Percentiles rank a stretch among this genome's conserved stretches.
These are phyloP conservation scores for Mythimna albipuncta DNA, from an alignment of 2,888 invertebrate genomes.

Conservation along the genomic window DNA sequence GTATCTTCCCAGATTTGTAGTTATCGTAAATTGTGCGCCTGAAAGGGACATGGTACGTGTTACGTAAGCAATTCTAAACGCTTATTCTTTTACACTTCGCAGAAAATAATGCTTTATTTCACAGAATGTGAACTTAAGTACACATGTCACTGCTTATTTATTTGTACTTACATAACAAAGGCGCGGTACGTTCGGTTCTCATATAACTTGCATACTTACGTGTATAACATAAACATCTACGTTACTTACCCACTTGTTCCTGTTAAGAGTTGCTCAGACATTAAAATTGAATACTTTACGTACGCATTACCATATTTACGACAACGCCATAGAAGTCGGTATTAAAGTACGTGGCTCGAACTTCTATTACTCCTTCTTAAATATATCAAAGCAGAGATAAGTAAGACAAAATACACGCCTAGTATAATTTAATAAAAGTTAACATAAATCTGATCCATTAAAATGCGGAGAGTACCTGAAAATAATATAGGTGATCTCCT, in stretches of 20 bases:
- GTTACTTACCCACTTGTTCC: slow-evolving; percentile 25
- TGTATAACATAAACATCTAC: slow-evolving; percentile 37
- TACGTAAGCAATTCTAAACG: slow-evolving; percentile 53
- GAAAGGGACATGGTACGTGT: slow-evolving; percentile 39
- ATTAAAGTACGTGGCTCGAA: slow-evolving; percentile 6
- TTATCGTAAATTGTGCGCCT: slow-evolving; percentile 43
- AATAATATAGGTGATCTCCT: slow-evolving; percentile 85
- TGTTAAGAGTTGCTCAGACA: slow-evolving; percentile 33
- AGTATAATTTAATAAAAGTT: slow-evolving; percentile 30
- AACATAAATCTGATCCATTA: slow-evolving; percentile 55
- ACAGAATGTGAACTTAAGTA: slow-evolving; percentile 27
- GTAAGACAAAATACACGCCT: slow-evolving; percentile 8
- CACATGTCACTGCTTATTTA: slow-evolving; percentile 46
- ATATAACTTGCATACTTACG: slow-evolving; percentile 32
- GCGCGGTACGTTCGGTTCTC: slow-evolving; percentile 30
- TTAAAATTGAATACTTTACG: slow-evolving; percentile 51
- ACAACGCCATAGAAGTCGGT: slow-evolving; percentile 20
- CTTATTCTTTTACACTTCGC: slow-evolving; percentile 42
- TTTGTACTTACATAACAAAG: slow-evolving; percentile 55
- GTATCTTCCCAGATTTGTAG: slow-evolving; percentile 30
- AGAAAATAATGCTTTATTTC: slow-evolving; percentile 43
- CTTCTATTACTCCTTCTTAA: slow-evolving; percentile 6
- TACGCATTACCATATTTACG: slow-evolving; percentile 48
- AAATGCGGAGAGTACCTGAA: slow-evolving; percentile 62
- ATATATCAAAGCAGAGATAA: slow-evolving; percentile 12